A percentile compares a stretch with the other conserved stretches of the same genome.
Conservation (phyloP, 1,140 invertebrate genomes). For the Bombus difficillimus region DNA sequence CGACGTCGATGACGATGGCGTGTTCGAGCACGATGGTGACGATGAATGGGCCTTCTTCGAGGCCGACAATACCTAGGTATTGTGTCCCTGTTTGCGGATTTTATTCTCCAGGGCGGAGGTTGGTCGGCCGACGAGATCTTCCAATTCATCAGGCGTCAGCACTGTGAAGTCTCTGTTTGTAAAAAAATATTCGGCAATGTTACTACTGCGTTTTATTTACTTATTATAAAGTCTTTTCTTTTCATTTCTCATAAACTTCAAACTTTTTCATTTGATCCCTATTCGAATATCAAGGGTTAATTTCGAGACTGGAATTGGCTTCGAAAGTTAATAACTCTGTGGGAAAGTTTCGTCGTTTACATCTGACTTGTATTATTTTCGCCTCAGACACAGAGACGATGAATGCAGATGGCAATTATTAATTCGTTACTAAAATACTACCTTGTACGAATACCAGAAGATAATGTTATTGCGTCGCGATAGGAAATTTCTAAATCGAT, state of each 20-base stretch:
- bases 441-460: too few species aligned
- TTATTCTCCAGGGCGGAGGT: slow-evolving; percentile 75
- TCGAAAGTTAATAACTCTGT: too few species aligned
- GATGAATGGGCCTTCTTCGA: slow-evolving; percentile 77
- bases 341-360: too few species aligned
- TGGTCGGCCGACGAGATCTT: slow-evolving; percentile 76
- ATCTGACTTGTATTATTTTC: too few species aligned
- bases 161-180: slow-evolving; percentile 78
- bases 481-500: too few species aligned
- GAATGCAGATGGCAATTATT: too few species aligned
- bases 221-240: background rate
- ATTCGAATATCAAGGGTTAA: too few species aligned
- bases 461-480: too few species aligned
- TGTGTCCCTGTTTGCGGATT: slow-evolving; percentile 76
- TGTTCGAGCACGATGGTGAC: slow-evolving; percentile 76
- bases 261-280: too few species aligned
- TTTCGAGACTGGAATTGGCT: too few species aligned
- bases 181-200: background rate
- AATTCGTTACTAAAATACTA: too few species aligned
- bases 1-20: slow-evolving; percentile 77
- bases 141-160: slow-evolving; percentile 78
- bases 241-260: background rate
- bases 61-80: slow-evolving; percentile 78
- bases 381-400: too few species aligned
- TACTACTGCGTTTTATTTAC: background rate